A percentile compares a stretch with the other conserved stretches of the same genome.
Conservation (phyloP, 2,797 vertebrate species). For the Todus mexicanus region DNA sequence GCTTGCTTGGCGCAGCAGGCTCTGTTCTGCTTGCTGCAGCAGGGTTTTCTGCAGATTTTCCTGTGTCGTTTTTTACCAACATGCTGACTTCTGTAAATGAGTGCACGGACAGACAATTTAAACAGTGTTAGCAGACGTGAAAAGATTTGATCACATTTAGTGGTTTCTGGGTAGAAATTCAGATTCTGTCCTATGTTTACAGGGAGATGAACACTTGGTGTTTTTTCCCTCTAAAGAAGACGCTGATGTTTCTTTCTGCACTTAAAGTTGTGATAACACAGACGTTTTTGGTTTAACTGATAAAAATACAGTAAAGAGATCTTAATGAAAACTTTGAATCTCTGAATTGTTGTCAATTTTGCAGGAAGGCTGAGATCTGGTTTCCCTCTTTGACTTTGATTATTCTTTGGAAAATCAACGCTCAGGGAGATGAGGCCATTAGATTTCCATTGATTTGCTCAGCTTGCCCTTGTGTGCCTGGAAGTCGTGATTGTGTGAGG, state of each 20-base stretch:
- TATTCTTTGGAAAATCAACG: neutral
- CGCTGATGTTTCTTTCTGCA: neutral
- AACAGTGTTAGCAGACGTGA: neutral
- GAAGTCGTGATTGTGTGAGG: neutral
- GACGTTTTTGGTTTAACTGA: neutral
- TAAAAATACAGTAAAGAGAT: neutral
- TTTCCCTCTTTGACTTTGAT: neutral
- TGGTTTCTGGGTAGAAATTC: neutral
- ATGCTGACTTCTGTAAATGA: neutral
- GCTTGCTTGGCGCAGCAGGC: accelerated
- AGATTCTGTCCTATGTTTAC: neutral
- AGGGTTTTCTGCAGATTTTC: neutral
- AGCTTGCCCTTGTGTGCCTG: neutral
- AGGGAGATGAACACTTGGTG: neutral
- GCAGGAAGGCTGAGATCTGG: neutral
- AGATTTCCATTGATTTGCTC: neutral
- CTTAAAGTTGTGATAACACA: neutral
- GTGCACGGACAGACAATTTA: neutral
- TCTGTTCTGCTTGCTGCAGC: neutral
- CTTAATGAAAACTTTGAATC: neutral
- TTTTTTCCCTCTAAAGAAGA: neutral
- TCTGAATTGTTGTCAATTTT: neutral
- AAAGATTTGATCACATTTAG: neutral
- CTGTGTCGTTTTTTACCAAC: neutral
- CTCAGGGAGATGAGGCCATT: neutral